Evolutionary conservation across 1,140 invertebrate species (phyloP).

Genomic region (Heliconius hewitsoni): DNA sequence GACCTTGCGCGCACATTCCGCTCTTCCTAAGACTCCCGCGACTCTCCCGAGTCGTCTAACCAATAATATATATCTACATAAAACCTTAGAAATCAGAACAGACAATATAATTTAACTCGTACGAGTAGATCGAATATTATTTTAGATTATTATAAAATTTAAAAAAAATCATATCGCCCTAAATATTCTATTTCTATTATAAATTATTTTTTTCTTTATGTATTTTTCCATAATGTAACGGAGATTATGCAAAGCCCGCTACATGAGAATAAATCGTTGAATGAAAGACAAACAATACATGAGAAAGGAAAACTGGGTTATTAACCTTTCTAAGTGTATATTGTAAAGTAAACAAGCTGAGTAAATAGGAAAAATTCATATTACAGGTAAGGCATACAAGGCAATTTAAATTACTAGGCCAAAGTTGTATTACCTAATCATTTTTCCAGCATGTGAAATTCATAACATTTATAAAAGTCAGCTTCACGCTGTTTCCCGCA

Average conservation of each 20-base stretch:
- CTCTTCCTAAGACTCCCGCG: slow-evolving; percentile 70
- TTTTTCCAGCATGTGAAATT: background rate
- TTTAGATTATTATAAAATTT: background rate
- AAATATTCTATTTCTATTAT: background rate
- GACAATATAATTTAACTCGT: background rate
- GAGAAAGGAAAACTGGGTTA: slow-evolving; percentile 65
- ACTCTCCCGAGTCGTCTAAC: slow-evolving; percentile 57
- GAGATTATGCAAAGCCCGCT: slow-evolving; percentile 38
- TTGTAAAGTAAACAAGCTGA: slow-evolving; percentile 58
- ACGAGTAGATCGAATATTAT: background rate
- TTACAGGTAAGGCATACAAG: slow-evolving; percentile 14
- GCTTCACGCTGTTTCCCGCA: background rate
- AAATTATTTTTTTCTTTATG: background rate
- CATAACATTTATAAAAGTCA: background rate
- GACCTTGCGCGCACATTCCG: slow-evolving; percentile 79
- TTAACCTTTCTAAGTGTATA: slow-evolving; percentile 63
- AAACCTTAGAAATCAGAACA: background rate
- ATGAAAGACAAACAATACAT: slow-evolving; percentile 49
- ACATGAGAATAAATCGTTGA: slow-evolving; percentile 38
- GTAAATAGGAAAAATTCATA: slow-evolving; percentile 51
- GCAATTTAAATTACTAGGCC: background rate
- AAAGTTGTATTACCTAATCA: background rate
- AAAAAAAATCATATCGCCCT: background rate
- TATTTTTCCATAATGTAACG: slow-evolving; percentile 2
- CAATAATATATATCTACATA: slow-evolving; percentile 26